Base-by-base conservation (phyloP, 2,888 invertebrate genomes). In the Eretmocerus hayati region DNA sequence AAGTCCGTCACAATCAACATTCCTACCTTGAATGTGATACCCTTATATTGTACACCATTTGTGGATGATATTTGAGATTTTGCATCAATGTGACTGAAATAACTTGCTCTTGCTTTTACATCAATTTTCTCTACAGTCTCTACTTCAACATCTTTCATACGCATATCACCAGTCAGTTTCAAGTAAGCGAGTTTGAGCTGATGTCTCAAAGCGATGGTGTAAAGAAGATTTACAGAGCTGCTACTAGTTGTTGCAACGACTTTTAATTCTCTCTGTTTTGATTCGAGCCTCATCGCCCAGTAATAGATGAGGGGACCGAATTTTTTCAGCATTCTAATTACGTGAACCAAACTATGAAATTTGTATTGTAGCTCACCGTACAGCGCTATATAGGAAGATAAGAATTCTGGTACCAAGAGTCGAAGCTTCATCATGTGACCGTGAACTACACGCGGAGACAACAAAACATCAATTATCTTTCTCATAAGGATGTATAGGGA, bases 1-100 rank as follows among this genome's bases (percentile, higher is more conserved):
- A 46, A 39, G 36, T 46, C 39, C n/a, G 36, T 13, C 4, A 39
- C 39, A 30, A 30, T 9, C 30, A 45, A 23, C 45, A 45, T 45
- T 22, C 22, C 16, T 40, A 22, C 5, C 30, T 23, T 19, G 15
- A 23, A 46, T 32, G 31, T 35, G 4, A 40, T 46, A 21, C 21
- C 46, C 19, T 39, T 26, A 3, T 32, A 15, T n/a, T 9, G 5
- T 16, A 39, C 40, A 26, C 8, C 16, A 3, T 36, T 36, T n/a
- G 36, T 15, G 15, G 15, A 22, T 23, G 26, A 16, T 23, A 6
- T 39, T 39, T 39, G 23, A 23, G 4, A 23, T 5, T 22, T 22
- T 22, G 9, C 11, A 23, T 15, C 13, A 23, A 18, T 18, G 16
- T 18, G 16, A 16, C 4, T 8, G 19, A 11, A 18, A 9, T 16